Evolutionary conservation across 2,797 vertebrate species (phyloP).

Genomic region (Spinus pinus): DNA sequence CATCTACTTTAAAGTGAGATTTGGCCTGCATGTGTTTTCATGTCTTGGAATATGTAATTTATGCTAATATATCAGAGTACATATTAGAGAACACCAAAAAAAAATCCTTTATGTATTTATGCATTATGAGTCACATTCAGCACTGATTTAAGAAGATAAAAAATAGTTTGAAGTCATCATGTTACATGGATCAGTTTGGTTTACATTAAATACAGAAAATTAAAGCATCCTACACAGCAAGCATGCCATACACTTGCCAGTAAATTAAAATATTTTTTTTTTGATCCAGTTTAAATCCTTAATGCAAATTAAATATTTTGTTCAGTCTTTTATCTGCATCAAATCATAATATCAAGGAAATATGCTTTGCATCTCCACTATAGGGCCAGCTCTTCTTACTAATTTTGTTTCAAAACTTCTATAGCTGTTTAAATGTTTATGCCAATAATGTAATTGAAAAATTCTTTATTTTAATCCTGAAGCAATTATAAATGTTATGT

Average conservation of each 20-base stretch:
- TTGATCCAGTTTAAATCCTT: neutral
- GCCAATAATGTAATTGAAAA: neutral
- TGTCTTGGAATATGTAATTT: constrained; percentile 30
- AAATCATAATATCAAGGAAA: neutral
- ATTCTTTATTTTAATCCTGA: neutral
- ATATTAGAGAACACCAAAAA: neutral
- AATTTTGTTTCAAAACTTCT: neutral
- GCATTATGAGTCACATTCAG: neutral
- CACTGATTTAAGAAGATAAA: neutral
- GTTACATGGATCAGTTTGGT: neutral
- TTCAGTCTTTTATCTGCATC: neutral
- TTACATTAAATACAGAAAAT: neutral
- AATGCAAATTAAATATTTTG: neutral
- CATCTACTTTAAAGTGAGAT: constrained; percentile 32
- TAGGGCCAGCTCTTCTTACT: neutral
- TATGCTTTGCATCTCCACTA: neutral
- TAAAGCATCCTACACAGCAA: neutral
- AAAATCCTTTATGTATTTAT: neutral
- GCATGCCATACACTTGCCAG: neutral
- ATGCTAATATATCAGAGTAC: constrained; percentile 27
- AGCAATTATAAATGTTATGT: neutral
- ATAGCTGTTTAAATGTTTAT: neutral
- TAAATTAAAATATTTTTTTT: neutral
- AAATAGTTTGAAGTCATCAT: neutral
- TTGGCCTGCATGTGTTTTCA: constrained; percentile 7